Conservation (phyloP, 2,113 vertebrate genomes). For the Murina feae region DNA sequence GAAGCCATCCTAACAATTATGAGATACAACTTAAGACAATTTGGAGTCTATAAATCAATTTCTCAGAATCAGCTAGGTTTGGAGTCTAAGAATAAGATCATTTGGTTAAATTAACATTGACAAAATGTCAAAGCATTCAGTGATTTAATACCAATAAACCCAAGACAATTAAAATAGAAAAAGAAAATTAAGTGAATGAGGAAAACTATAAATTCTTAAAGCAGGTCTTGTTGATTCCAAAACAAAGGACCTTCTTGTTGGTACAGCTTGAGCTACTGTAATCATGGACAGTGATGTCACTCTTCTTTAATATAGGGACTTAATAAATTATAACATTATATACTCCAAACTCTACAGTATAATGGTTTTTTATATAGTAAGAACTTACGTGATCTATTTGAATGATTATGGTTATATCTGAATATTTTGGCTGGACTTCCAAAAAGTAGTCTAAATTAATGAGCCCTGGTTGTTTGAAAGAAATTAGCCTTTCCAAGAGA, state of each 20-base stretch:
- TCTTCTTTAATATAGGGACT: neutral
- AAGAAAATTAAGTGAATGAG: neutral
- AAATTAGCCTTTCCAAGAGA: conserved; percentile 31
- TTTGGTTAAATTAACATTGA: conserved; percentile 4
- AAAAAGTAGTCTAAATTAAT: conserved; percentile 51
- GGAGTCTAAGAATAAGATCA: neutral
- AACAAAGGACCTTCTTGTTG: neutral
- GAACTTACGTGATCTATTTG: neutral
- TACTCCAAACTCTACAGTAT: neutral
- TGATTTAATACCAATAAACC: neutral
- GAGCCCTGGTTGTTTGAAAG: conserved; percentile 39
- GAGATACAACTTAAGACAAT: neutral
- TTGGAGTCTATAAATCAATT: neutral
- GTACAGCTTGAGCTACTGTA: neutral
- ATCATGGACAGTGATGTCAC: neutral
- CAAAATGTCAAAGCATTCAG: neutral
- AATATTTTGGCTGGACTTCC: neutral
- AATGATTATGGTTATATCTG: conserved; percentile 20
- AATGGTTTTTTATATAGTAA: neutral
- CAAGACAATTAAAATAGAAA: neutral
- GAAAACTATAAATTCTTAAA: neutral
- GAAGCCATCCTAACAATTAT: neutral
- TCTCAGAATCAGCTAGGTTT: neutral
- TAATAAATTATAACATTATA: neutral
- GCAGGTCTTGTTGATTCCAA: neutral